Evolutionary conservation across 1,140 invertebrate species (phyloP).

Genomic region (Zaprionus vittiger): DNA sequence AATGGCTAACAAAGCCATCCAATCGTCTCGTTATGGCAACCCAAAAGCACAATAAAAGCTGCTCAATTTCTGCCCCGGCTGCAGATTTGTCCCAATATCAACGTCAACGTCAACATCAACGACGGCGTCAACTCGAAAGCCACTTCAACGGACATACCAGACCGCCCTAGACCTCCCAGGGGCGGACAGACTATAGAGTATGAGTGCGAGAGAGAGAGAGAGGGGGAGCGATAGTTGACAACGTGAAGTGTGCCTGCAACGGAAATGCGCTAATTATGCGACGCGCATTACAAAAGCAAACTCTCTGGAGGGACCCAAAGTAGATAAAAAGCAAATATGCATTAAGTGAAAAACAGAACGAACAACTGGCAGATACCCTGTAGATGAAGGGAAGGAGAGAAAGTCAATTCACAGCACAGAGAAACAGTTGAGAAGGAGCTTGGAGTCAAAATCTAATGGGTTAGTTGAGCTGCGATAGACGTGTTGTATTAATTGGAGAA

Average conservation of each 20-base stretch:
- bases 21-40: slow-evolving; percentile 36
- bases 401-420: neutral
- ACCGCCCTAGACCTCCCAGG: neutral
- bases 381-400: neutral
- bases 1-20: slow-evolving; percentile 39
- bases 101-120: slow-evolving; percentile 29
- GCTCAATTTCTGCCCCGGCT: slow-evolving; percentile 37
- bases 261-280: slow-evolving; percentile 65
- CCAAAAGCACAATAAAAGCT: slow-evolving; percentile 50
- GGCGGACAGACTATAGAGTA: neutral
- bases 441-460: neutral
- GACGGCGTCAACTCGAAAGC: slow-evolving; percentile 42
- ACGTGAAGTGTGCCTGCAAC: slow-evolving; percentile 25
- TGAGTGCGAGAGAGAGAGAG: too few relatives aligned
- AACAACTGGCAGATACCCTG: slow-evolving; percentile 4
- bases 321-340: slow-evolving; percentile 23
- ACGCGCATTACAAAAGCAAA: slow-evolving; percentile 42
- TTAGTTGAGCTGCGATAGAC: neutral
- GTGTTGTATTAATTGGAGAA: too few relatives aligned
- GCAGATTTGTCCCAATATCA: slow-evolving; percentile 27
- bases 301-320: neutral
- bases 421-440: neutral
- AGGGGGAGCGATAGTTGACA: slow-evolving; percentile 4
- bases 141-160: slow-evolving; percentile 21
- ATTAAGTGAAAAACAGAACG: neutral